These are phyloP conservation scores for Campaea margaritaria DNA, from an alignment of 2,888 invertebrate species.

Conservation along the genomic window DNA sequence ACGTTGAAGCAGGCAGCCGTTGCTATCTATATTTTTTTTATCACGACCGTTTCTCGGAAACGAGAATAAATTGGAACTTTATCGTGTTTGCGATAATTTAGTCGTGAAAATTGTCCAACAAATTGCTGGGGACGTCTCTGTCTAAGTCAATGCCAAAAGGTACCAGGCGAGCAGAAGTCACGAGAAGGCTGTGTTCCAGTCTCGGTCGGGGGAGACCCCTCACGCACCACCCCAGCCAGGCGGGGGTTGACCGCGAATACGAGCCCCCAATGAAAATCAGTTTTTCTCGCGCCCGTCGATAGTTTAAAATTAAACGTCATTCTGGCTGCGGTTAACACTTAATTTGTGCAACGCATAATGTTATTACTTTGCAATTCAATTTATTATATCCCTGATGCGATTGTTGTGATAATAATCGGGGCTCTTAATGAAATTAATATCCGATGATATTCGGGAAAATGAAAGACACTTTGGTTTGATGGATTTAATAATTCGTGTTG, in stretches of 20 bases:
- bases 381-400: slow-evolving; percentile 75
- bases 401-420: slow-evolving; percentile 73
- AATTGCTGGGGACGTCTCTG: slow-evolving; percentile 64
- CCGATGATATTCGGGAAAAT: slow-evolving; percentile 56
- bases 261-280: slow-evolving; percentile 71
- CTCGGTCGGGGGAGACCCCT: slow-evolving; percentile 45
- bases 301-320: slow-evolving; percentile 83
- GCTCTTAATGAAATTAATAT: slow-evolving; percentile 81
- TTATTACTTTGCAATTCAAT: slow-evolving; percentile 80
- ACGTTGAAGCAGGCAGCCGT: background rate
- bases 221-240: slow-evolving; percentile 36
- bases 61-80: slow-evolving; percentile 23
- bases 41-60: slow-evolving; percentile 23
- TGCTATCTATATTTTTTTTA: slow-evolving; percentile 14
- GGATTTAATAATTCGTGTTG: slow-evolving; percentile 42
- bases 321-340: slow-evolving; percentile 79
- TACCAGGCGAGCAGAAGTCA: slow-evolving; percentile 70
- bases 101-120: slow-evolving; percentile 51
- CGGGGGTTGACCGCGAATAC: slow-evolving; percentile 51
- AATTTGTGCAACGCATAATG: slow-evolving; percentile 78
- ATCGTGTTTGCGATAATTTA: slow-evolving; percentile 24
- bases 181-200: slow-evolving; percentile 62
- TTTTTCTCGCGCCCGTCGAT: slow-evolving; percentile 76
- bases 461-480: slow-evolving; percentile 53
- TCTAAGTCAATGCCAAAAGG: slow-evolving; percentile 83